Conservation (phyloP, 2,797 vertebrate species). For the Melanogrammus aeglefinus region DNA sequence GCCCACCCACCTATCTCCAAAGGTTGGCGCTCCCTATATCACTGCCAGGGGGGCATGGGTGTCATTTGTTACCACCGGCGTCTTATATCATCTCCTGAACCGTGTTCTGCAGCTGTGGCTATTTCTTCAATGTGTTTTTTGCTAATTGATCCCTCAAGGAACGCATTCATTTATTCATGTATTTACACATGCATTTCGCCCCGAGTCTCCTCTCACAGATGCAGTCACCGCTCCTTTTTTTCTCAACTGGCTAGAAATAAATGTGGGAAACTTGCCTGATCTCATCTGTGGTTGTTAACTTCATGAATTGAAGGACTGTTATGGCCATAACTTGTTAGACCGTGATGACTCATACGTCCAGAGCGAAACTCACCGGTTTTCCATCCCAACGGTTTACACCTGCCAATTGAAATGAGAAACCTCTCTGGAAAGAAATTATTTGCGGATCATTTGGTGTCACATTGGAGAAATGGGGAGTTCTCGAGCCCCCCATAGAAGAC, state of each 20-base stretch:
- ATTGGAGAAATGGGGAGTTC: conserved; percentile 21
- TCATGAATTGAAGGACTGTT: neutral
- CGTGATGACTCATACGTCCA: neutral
- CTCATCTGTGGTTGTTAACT: neutral
- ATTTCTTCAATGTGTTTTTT: conserved; percentile 29
- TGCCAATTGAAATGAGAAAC: conserved; percentile 4
- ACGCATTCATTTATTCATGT: neutral
- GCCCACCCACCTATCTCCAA: conserved; percentile 64
- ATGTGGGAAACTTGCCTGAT: neutral
- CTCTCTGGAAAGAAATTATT: conserved; percentile 15
- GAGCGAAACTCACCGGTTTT: neutral
- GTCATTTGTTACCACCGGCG: conserved; percentile 62
- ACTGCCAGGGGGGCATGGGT: conserved; percentile 49
- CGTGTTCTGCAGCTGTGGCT: conserved; percentile 36
- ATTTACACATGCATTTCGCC: neutral
- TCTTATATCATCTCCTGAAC: conserved; percentile 47
- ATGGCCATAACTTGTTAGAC: neutral
- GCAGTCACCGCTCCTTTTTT: neutral
- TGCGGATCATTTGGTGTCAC: conserved; percentile 31
- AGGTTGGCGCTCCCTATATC: conserved; percentile 49
- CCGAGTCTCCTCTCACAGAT: neutral
- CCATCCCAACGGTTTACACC: conserved; percentile 16
- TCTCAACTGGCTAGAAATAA: neutral
- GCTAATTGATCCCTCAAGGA: conserved; percentile 22
- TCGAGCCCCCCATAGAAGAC: conserved; percentile 31